phyloP scores from a whole-genome alignment of 2,888 invertebrate genomes.

The Zaprionus bogoriensis region DNA sequence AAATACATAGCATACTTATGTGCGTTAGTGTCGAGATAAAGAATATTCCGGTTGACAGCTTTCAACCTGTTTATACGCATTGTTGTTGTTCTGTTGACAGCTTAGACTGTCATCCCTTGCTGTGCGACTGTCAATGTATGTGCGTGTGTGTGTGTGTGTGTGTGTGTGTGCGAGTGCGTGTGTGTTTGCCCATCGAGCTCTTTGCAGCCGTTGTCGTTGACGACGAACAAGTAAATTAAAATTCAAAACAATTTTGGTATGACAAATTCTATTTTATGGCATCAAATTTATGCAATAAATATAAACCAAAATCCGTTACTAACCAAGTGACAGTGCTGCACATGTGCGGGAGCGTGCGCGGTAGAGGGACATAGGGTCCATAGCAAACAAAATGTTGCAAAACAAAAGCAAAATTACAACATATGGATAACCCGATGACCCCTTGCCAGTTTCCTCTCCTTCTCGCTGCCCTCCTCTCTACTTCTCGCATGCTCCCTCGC shows the following conservation, averaged over 20 bases:
- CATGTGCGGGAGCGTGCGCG: background rate
- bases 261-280: constrained; percentile 64
- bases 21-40: constrained; percentile 24
- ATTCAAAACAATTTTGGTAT: constrained; percentile 68
- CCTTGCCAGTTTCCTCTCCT: background rate
- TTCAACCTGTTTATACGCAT: constrained; percentile 31
- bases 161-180: background rate
- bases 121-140: too few species aligned
- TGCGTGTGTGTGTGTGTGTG: background rate
- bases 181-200: constrained; percentile 1
- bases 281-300: constrained; percentile 74
- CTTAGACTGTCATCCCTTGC: constrained; percentile 21
- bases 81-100: constrained; percentile 24
- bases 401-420: constrained; percentile 37
- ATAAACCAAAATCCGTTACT: constrained; percentile 66
- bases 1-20: constrained; percentile 47
- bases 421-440: constrained; percentile 44
- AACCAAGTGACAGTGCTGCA: constrained; percentile 53
- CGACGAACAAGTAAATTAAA: constrained; percentile 64
- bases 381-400: constrained; percentile 24
- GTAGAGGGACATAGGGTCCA: background rate
- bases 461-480: background rate
- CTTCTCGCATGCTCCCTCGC: background rate
- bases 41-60: constrained; percentile 31
- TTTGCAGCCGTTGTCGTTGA: constrained; percentile 20